These are phyloP conservation scores for Phalloptychus januarius DNA, from an alignment of 2,797 vertebrate species.

Conservation along the genomic window DNA sequence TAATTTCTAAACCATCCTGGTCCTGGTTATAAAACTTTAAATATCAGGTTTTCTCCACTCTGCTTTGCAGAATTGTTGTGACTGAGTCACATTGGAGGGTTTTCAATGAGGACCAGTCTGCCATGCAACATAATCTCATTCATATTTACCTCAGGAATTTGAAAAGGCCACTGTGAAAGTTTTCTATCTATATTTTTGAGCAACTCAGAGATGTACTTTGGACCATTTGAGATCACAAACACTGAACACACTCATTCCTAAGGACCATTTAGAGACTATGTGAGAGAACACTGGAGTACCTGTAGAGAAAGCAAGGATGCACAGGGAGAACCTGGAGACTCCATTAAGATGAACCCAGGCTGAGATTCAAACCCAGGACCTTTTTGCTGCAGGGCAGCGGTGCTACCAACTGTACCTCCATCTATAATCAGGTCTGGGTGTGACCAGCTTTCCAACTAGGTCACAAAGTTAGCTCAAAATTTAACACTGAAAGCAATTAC, in stretches of 20 bases:
- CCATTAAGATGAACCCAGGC: neutral
- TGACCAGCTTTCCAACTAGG: neutral
- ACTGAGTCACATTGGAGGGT: neutral
- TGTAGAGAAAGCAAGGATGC: neutral
- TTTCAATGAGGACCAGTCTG: neutral
- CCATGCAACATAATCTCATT: neutral
- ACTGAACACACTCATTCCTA: neutral
- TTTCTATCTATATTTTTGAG: neutral
- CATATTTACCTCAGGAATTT: neutral
- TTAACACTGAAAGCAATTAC: neutral
- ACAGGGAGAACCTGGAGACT: neutral
- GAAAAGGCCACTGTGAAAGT: neutral
- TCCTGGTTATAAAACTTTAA: neutral
- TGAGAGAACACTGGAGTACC: neutral
- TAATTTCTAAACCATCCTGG: neutral
- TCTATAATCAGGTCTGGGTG: neutral
- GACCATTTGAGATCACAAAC: neutral
- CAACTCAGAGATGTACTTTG: neutral
- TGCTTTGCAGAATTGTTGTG: neutral
- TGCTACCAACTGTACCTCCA: neutral
- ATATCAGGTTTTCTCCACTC: neutral
- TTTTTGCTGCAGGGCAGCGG: neutral
- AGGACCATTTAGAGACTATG: neutral
- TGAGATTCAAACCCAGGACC: neutral
- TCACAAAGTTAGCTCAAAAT: neutral